Evolutionary conservation across 2,797 vertebrate species (phyloP).

Genomic region (Gephyroberyx darwinii): DNA sequence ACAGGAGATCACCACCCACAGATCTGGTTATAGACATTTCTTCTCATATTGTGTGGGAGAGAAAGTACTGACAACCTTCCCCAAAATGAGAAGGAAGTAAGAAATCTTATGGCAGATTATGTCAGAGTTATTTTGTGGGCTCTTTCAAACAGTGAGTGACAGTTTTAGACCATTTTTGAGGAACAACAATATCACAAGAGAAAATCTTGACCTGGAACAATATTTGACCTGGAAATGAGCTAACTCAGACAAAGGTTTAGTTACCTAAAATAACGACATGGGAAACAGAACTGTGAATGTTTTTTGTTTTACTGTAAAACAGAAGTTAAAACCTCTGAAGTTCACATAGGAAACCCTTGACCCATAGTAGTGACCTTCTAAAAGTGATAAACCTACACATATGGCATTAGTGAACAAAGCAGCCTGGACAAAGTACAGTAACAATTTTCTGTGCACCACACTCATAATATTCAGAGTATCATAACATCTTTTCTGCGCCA

Average conservation of each 20-base stretch:
- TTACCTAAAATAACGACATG: not conserved
- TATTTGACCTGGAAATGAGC: conserved; percentile 20
- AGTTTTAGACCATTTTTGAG: conserved; percentile 28
- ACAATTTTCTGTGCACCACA: too few relatives aligned
- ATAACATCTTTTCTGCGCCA: too few relatives aligned
- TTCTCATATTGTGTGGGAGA: not conserved
- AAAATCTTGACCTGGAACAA: conserved; percentile 35
- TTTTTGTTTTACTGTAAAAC: too few relatives aligned
- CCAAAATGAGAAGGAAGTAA: conserved; percentile 42
- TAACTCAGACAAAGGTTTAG: conserved; percentile 41
- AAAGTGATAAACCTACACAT: too few relatives aligned
- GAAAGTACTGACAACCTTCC: conserved; percentile 19
- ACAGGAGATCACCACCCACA: conserved; percentile 12
- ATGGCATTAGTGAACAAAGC: too few relatives aligned
- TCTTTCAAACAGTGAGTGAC: conserved; percentile 22
- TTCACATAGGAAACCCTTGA: too few relatives aligned
- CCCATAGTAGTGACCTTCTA: too few relatives aligned
- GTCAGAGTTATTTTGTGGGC: conserved; percentile 27
- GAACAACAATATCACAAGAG: conserved; percentile 33
- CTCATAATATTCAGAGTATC: too few relatives aligned
- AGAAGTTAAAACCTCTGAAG: too few relatives aligned
- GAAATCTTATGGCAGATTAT: conserved; percentile 30
- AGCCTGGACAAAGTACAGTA: too few relatives aligned
- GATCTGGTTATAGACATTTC: conserved; percentile 11
- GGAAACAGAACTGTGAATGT: not conserved